Conservation (phyloP, 2,797 vertebrate genomes). For the Sebastes minor region DNA sequence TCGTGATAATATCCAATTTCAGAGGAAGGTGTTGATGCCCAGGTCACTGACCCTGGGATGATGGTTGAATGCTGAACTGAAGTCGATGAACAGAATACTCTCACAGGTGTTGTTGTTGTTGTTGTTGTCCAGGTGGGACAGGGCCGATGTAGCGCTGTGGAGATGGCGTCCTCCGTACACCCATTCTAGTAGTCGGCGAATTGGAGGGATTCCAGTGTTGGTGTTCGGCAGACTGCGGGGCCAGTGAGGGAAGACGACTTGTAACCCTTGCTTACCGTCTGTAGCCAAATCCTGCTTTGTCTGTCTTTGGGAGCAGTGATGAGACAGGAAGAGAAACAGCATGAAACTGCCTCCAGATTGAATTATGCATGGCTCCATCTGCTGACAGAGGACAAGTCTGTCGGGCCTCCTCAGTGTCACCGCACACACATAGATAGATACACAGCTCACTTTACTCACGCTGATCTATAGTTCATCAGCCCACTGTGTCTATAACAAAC, state of each 20-base stretch:
- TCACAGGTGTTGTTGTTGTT: no score
- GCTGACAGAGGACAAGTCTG: conserved; percentile 81
- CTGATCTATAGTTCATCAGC: conserved; percentile 46
- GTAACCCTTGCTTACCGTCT: conserved; percentile 27
- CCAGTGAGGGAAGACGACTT: conserved; percentile 1
- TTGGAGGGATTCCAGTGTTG: not conserved
- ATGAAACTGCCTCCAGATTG: conserved; percentile 78
- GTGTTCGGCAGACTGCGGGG: conserved; percentile 28
- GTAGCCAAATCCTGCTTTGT: conserved; percentile 55
- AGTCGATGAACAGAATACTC: not conserved
- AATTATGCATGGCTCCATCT: conserved; percentile 86
- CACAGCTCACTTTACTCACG: conserved; percentile 30
- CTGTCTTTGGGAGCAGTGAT: conserved; percentile 67
- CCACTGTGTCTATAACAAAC: conserved; percentile 19
- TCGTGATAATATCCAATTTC: no score
- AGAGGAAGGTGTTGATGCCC: not conserved
- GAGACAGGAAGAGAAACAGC: conserved; percentile 80
- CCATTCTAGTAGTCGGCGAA: not conserved
- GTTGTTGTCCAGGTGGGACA: not conserved
- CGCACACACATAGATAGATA: conserved; percentile 37
- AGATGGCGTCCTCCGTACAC: not conserved
- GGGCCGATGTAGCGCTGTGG: not conserved
- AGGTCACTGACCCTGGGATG: not conserved
- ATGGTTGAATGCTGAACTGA: not conserved
- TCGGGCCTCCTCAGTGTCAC: conserved; percentile 76